phyloP scores from a whole-genome alignment of 1,140 invertebrate species.

The Pogonus chalceus region DNA sequence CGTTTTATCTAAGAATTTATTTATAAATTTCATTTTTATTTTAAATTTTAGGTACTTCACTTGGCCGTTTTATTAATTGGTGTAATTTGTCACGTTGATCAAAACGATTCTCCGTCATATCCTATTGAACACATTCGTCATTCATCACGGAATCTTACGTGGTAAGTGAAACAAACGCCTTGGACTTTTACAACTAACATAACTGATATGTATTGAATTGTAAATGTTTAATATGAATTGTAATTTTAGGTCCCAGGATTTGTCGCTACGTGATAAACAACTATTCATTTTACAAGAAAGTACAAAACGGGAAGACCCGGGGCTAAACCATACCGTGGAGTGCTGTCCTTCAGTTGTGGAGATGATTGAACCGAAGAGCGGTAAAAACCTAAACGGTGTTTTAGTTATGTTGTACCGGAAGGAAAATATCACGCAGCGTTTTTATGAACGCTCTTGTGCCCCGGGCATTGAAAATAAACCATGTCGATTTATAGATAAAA shows the following conservation, averaged over 20 bases:
- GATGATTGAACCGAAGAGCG: conserved; percentile 66
- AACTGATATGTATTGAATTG: neutral
- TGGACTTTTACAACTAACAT: neutral
- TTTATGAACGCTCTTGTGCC: conserved; percentile 72
- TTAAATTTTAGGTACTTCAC: conserved; percentile 33
- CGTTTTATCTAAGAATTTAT: too few species aligned
- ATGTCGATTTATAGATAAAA: conserved; percentile 63
- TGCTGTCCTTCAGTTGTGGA: conserved; percentile 72
- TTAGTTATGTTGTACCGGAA: conserved; percentile 69
- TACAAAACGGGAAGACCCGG: conserved; percentile 39
- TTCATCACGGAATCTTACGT: conserved; percentile 1
- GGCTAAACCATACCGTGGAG: conserved; percentile 44
- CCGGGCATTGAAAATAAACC: conserved; percentile 57
- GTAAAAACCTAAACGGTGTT: conserved; percentile 57
- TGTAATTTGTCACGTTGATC: conserved; percentile 18
- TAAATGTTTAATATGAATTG: conserved; percentile 7
- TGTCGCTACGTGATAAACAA: conserved; percentile 50
- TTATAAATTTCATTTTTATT: too few species aligned
- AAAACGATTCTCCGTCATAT: conserved; percentile 26
- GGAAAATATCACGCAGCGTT: conserved; percentile 45
- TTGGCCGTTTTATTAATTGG: conserved; percentile 30
- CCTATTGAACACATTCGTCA: conserved; percentile 10
- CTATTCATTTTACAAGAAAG: conserved; percentile 47
- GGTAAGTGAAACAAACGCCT: neutral
- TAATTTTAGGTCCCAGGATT: conserved; percentile 24